phyloP scores from a whole-genome alignment of 2,888 invertebrate genomes.

The Cryptus armator region DNA sequence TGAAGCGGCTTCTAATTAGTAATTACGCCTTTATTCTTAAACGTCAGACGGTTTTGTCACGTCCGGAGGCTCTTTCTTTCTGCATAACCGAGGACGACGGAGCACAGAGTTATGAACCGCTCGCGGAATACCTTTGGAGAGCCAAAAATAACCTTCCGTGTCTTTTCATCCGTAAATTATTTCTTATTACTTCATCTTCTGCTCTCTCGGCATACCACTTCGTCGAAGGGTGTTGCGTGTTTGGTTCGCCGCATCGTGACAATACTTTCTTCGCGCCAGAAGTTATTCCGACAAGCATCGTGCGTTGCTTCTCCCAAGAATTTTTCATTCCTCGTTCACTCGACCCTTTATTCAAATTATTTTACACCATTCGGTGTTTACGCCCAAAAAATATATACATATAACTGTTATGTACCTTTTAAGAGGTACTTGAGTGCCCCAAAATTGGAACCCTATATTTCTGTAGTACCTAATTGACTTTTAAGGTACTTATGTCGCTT shows the following conservation, averaged over 20 bases:
- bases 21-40: slow-evolving; percentile 64
- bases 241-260: not conserved
- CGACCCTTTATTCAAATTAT: not conserved
- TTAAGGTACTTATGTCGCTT: too few relatives aligned
- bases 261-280: slow-evolving; percentile 1
- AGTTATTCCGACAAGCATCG: not conserved
- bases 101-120: slow-evolving; percentile 44
- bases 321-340: not conserved
- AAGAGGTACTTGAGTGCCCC: not conserved
- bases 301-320: slow-evolving; percentile 9
- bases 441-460: too few relatives aligned
- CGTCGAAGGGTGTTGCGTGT: slow-evolving; percentile 8
- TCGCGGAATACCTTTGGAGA: slow-evolving; percentile 18
- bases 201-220: slow-evolving; percentile 12
- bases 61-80: slow-evolving; percentile 37
- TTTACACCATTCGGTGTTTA: not conserved
- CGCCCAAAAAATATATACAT: not conserved
- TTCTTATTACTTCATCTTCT: slow-evolving; percentile 49
- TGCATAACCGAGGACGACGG: slow-evolving; percentile 12
- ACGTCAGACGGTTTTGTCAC: slow-evolving; percentile 43
- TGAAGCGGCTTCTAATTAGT: slow-evolving; percentile 65
- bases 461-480: too few relatives aligned
- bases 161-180: slow-evolving; percentile 17
- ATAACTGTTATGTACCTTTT: not conserved
- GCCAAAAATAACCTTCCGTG: slow-evolving; percentile 24